These are phyloP conservation scores for Trigoniulus corallinus DNA, from an alignment of 1,140 invertebrate genomes.

Conservation along the genomic window DNA sequence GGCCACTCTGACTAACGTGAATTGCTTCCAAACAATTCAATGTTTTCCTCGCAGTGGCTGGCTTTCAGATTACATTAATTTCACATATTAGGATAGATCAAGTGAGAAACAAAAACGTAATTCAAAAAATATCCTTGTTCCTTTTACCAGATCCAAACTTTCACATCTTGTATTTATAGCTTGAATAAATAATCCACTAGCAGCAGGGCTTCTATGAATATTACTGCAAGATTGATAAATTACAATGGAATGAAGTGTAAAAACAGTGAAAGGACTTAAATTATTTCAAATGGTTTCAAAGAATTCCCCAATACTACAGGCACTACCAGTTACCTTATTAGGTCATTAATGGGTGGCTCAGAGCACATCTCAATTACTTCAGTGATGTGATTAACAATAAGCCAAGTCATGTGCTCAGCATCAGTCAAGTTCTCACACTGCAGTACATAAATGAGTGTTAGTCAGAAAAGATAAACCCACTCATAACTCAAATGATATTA, in stretches of 20 bases:
- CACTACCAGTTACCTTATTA: constrained; percentile 33
- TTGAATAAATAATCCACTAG: constrained; percentile 52
- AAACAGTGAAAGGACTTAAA: background rate
- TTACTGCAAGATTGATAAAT: constrained; percentile 25
- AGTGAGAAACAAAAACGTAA: background rate
- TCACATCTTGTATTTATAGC: constrained; percentile 40
- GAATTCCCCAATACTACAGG: background rate
- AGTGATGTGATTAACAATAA: constrained; percentile 52
- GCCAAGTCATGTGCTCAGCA: constrained; percentile 53
- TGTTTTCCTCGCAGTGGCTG: constrained; percentile 35
- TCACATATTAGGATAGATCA: too few relatives aligned
- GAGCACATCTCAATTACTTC: constrained; percentile 41
- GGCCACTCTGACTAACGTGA: constrained; percentile 44
- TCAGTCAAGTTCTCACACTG: constrained; percentile 48
- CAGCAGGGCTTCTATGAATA: constrained; percentile 43
- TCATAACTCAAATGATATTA: too few relatives aligned
- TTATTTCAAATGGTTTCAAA: background rate
- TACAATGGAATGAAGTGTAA: background rate
- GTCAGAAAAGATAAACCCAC: too few relatives aligned
- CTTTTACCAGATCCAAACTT: constrained; percentile 25
- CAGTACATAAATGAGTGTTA: constrained; percentile 14
- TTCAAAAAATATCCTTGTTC: constrained; percentile 7
- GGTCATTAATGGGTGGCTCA: constrained; percentile 44
- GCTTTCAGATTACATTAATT: too few relatives aligned
- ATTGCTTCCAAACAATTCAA: constrained; percentile 44